Percentiles rank a stretch among this genome's conserved stretches.
Evolutionary conservation across 2,797 vertebrate genomes (phyloP).

Genomic region (Lutjanus campechanus): DNA sequence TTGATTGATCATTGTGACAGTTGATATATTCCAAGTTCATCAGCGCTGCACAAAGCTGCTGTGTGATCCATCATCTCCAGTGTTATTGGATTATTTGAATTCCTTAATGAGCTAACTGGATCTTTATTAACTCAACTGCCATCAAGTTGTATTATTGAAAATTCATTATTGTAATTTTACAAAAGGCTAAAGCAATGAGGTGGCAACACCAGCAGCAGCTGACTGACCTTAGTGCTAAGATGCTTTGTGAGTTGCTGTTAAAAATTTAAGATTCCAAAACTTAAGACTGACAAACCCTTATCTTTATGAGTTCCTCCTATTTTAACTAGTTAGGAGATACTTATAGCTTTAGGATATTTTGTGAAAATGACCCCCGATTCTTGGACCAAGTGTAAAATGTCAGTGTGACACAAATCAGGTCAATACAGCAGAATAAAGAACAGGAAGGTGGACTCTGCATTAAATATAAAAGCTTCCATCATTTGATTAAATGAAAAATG

Average conservation of each 20-base stretch:
- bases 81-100: too few relatives aligned
- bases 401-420: not conserved
- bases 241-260: too few relatives aligned
- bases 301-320: not conserved
- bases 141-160: not conserved
- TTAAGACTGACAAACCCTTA: not conserved
- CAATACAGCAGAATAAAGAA: not conserved
- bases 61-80: too few relatives aligned
- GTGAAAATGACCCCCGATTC: not conserved
- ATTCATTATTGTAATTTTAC: not conserved
- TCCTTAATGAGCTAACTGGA: too few relatives aligned
- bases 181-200: not conserved
- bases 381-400: not conserved
- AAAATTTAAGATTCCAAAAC: not conserved
- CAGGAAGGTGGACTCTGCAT: not conserved
- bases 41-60: too few relatives aligned
- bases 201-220: too few relatives aligned
- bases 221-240: not conserved
- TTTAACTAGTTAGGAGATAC: not conserved
- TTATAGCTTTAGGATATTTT: not conserved
- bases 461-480: not conserved
- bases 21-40: too few relatives aligned
- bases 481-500: not conserved
- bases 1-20: too few relatives aligned
- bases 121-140: not conserved